Evolutionary conservation across 1,140 invertebrate species (phyloP).

Genomic region (Heliconius eleuchia): DNA sequence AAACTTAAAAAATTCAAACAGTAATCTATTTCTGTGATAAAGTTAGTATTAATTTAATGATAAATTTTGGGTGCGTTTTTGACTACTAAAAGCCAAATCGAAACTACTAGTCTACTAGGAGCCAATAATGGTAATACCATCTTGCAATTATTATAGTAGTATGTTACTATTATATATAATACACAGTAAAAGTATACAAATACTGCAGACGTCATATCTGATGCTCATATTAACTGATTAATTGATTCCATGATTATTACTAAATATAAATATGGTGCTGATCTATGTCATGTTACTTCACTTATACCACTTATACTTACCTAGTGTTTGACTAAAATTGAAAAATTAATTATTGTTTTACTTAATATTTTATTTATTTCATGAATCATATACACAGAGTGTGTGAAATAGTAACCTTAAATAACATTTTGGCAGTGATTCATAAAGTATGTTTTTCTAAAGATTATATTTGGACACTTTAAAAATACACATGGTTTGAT

Average conservation of each 20-base stretch:
- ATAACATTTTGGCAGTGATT: slow-evolving; percentile 39
- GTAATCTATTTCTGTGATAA: background rate
- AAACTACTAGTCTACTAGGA: background rate
- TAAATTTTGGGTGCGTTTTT: no score
- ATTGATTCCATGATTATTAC: no score
- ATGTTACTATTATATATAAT: background rate
- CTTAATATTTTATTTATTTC: background rate
- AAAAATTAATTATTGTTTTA: background rate
- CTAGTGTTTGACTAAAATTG: no score
- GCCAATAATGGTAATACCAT: background rate
- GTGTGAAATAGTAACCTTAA: slow-evolving; percentile 17
- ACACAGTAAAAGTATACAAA: background rate
- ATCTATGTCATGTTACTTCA: no score
- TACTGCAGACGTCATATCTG: background rate
- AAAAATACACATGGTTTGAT: slow-evolving; percentile 40
- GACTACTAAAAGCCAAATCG: background rate
- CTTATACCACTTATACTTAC: no score
- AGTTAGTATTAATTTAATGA: background rate
- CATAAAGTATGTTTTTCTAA: slow-evolving; percentile 30
- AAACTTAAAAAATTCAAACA: background rate
- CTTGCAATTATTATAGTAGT: no score
- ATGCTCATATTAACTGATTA: background rate
- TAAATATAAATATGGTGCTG: no score
- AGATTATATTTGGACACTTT: slow-evolving; percentile 45
- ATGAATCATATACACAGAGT: background rate